Evolutionary conservation across 2,797 vertebrate genomes (phyloP).

Genomic region (Enteromius trimaculatus): DNA sequence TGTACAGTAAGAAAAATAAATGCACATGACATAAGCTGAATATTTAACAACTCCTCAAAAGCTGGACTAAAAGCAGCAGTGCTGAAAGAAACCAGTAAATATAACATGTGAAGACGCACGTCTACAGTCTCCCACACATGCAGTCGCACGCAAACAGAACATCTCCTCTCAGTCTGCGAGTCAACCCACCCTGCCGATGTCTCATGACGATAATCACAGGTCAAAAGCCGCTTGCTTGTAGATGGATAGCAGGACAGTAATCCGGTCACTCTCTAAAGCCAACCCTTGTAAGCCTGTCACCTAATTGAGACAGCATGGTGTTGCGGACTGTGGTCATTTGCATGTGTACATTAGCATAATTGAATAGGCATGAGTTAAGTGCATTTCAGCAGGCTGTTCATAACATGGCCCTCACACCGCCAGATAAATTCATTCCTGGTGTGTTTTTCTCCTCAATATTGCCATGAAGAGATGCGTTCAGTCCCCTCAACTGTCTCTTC

Average conservation of each 20-base stretch:
- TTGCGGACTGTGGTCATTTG: constrained; percentile 68
- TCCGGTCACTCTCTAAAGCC: constrained; percentile 31
- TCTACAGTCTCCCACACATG: constrained; percentile 31
- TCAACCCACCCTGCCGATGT: constrained; percentile 33
- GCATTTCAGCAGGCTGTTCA: constrained; percentile 68
- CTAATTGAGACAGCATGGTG: constrained; percentile 68
- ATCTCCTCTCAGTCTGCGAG: constrained; percentile 13
- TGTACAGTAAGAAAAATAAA: constrained; percentile 25
- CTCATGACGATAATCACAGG: constrained; percentile 25
- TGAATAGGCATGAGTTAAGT: constrained; percentile 72
- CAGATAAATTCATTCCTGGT: constrained; percentile 15
- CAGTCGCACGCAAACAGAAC: constrained; percentile 4
- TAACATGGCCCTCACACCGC: constrained; percentile 59
- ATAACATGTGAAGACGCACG: constrained; percentile 28
- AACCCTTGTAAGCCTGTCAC: constrained; percentile 53
- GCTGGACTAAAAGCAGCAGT: not conserved
- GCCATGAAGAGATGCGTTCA: constrained; percentile 30
- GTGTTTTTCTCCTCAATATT: constrained; percentile 36
- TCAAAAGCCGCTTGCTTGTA: constrained; percentile 34
- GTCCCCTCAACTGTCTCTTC: not conserved
- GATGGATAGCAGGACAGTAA: constrained; percentile 30
- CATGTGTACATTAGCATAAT: constrained; percentile 76
- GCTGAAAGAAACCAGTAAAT: not conserved
- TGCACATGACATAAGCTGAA: constrained; percentile 35
- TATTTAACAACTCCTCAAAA: not conserved